These are phyloP conservation scores for Brachypteracias leptosomus DNA, from an alignment of 2,113 vertebrate species.

Conservation along the genomic window DNA sequence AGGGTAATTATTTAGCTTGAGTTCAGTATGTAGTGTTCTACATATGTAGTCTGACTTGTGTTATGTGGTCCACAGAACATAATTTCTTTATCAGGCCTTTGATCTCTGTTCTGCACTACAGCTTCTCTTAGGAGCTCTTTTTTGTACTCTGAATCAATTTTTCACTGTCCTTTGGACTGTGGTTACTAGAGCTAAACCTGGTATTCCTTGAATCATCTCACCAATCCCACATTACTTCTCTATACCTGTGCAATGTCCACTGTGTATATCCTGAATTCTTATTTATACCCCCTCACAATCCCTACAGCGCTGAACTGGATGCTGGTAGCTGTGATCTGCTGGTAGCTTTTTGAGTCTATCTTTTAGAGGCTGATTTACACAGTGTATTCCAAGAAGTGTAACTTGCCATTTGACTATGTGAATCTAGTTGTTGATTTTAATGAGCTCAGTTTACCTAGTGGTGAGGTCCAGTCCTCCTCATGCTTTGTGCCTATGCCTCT, in stretches of 20 bases:
- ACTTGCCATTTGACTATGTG: not conserved
- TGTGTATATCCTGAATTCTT: not conserved
- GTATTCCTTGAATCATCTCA: not conserved
- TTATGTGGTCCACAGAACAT: not conserved
- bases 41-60: not conserved
- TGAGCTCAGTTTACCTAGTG: not conserved
- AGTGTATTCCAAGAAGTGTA: not conserved
- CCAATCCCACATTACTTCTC: not conserved
- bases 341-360: not conserved
- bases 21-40: not conserved
- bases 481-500: not conserved
- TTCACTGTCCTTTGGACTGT: not conserved
- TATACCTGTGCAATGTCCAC: not conserved
- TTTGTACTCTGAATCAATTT: not conserved
- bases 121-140: not conserved
- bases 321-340: not conserved
- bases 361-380: not conserved
- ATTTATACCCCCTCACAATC: not conserved
- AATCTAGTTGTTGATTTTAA: not conserved
- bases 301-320: not conserved
- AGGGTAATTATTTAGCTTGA: too few species aligned
- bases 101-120: not conserved
- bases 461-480: not conserved
- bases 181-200: not conserved
- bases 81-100: not conserved